phyloP scores from a whole-genome alignment of 1,140 invertebrate species.

The Sycobia sp. region DNA sequence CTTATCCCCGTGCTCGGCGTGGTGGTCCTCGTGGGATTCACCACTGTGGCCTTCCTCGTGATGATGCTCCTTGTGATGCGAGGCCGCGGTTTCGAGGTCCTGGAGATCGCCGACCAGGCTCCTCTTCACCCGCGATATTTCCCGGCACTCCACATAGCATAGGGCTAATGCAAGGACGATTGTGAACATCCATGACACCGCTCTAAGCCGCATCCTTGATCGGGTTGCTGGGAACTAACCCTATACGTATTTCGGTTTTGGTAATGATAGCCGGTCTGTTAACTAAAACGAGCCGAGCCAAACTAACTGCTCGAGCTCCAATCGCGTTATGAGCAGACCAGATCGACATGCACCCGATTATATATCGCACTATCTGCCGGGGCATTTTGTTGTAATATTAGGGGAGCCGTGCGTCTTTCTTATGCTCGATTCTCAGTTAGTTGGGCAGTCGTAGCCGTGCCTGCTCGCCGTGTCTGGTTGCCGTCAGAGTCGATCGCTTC shows the following conservation, averaged over 20 bases:
- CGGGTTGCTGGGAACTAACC: neutral
- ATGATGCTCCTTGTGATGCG: conserved; percentile 67
- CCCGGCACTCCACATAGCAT: neutral
- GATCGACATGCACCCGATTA: conserved; percentile 18
- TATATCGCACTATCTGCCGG: conserved; percentile 23
- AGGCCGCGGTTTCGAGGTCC: conserved; percentile 53
- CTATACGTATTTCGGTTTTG: no score
- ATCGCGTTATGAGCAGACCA: conserved; percentile 11
- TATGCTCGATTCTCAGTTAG: conserved; percentile 27
- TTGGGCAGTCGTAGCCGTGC: conserved; percentile 5
- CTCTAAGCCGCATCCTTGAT: conserved; percentile 8
- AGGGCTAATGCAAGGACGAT: neutral
- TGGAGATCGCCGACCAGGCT: neutral
- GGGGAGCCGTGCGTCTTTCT: conserved; percentile 47
- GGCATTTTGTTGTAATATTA: conserved; percentile 46
- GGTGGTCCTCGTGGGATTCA: conserved; percentile 64
- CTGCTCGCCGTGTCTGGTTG: neutral
- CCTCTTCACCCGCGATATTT: neutral
- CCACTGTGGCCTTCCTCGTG: conserved; percentile 65
- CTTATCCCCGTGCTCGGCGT: conserved; percentile 64
- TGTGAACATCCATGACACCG: neutral
- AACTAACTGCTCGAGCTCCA: conserved; percentile 10
- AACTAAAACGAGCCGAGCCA: no score
- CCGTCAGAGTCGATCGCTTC: conserved; percentile 33
- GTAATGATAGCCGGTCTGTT: no score